phyloP scores from a whole-genome alignment of 2,888 invertebrate species.

The Coleophora flavipennella region DNA sequence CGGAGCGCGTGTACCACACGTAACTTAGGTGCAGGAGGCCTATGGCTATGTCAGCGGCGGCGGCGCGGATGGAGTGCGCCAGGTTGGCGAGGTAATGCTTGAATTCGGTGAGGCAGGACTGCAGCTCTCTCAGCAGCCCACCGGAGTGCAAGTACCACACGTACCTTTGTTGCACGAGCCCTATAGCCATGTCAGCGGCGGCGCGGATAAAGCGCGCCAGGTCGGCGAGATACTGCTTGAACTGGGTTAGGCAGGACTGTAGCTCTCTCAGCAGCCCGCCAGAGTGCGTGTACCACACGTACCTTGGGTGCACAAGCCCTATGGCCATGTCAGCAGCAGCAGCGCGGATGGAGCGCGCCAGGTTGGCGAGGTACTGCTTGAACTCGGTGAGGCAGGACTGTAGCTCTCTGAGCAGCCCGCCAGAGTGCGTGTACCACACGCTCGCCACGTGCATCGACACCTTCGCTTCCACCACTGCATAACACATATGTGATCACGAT shows the following conservation, averaged over 20 bases:
- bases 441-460: slow-evolving; percentile 82
- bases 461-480: slow-evolving; percentile 36
- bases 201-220: slow-evolving; percentile 88
- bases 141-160: slow-evolving; percentile 96
- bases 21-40: slow-evolving; percentile 84
- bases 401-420: slow-evolving; percentile 87
- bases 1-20: slow-evolving; percentile 94
- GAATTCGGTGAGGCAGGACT: slow-evolving; percentile 91
- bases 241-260: slow-evolving; percentile 90
- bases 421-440: slow-evolving; percentile 95
- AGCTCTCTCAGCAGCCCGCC: slow-evolving; percentile 88
- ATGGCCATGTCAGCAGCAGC: slow-evolving; percentile 96
- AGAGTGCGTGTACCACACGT: slow-evolving; percentile 93
- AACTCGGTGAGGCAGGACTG: slow-evolving; percentile 92
- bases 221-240: slow-evolving; percentile 89
- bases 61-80: slow-evolving; percentile 88
- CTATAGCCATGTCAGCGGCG: slow-evolving; percentile 94
- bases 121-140: slow-evolving; percentile 86
- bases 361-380: slow-evolving; percentile 87
- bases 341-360: slow-evolving; percentile 88
- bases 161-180: slow-evolving; percentile 82
- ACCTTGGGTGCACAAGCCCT: slow-evolving; percentile 85
- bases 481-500: background rate
- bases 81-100: slow-evolving; percentile 89
- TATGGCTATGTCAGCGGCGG: slow-evolving; percentile 94